These are phyloP conservation scores for Dunckerocampus dactyliophorus DNA, from an alignment of 2,113 vertebrate genomes.

Conservation along the genomic window DNA sequence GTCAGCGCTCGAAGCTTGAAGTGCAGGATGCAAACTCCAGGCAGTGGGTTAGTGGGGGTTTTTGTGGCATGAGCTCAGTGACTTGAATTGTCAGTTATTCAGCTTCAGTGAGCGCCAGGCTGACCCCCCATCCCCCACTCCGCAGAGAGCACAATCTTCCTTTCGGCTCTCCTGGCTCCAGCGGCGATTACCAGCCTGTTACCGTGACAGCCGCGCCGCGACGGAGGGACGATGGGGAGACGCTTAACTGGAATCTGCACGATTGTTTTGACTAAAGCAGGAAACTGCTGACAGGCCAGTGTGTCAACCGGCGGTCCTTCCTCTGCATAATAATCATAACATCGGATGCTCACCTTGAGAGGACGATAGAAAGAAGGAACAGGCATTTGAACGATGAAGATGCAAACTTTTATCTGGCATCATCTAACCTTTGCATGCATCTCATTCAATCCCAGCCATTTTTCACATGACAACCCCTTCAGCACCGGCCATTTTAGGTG, in stretches of 20 bases:
- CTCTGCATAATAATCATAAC: not conserved
- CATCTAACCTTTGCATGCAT: no score
- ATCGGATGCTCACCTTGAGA: no score
- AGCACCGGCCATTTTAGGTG: no score
- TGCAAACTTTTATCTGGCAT: no score
- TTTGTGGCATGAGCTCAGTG: no score
- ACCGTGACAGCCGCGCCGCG: conserved; percentile 63
- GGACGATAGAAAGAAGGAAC: no score
- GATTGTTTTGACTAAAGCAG: conserved; percentile 3
- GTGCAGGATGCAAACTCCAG: no score
- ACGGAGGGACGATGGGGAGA: conserved; percentile 14
- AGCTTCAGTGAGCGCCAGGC: conserved; percentile 58
- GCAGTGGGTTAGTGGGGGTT: no score
- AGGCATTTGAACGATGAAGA: no score
- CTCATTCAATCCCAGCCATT: no score
- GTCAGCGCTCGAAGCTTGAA: no score
- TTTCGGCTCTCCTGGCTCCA: conserved; percentile 49
- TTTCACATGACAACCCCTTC: no score
- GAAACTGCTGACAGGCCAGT: conserved; percentile 14
- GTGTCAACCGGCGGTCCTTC: not conserved
- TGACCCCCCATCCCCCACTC: conserved; percentile 39
- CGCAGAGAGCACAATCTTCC: conserved; percentile 35
- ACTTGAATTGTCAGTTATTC: conserved; percentile 70
- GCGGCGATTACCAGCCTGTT: conserved; percentile 63
- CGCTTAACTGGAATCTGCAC: conserved; percentile 32